Percentiles rank a stretch among this genome's conserved stretches.
These are phyloP conservation scores for Icerya purchasi DNA, from an alignment of 2,888 invertebrate species.

Conservation along the genomic window DNA sequence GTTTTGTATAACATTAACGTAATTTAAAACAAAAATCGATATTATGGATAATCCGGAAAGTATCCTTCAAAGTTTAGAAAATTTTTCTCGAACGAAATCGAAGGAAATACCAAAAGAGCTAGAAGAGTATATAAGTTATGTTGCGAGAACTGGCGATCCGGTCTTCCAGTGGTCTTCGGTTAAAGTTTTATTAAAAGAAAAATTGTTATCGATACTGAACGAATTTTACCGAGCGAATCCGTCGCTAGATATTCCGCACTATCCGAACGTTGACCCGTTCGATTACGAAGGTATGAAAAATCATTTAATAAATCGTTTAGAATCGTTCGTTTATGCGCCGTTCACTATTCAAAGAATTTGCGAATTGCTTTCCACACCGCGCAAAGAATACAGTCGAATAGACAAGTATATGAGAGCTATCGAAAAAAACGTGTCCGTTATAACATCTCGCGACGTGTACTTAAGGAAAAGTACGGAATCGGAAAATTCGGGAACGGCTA, in stretches of 20 bases:
- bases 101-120: constrained; percentile 70
- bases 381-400: constrained; percentile 81
- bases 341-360: constrained; percentile 91
- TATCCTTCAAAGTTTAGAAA: constrained; percentile 59
- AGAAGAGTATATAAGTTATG: constrained; percentile 70
- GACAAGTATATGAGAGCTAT: constrained; percentile 94
- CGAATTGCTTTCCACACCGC: constrained; percentile 73
- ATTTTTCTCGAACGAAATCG: constrained; percentile 53
- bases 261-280: constrained; percentile 77
- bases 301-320: constrained; percentile 55
- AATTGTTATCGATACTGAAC: constrained; percentile 63
- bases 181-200: constrained; percentile 69
- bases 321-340: constrained; percentile 70
- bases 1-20: no score
- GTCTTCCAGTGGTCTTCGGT: constrained; percentile 78
- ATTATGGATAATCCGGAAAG: constrained; percentile 68
- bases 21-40: no score
- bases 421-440: constrained; percentile 82
- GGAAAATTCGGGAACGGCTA: constrained; percentile 10
- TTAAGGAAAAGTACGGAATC: constrained; percentile 14
- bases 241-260: constrained; percentile 52
- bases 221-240: constrained; percentile 68
- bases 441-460: constrained; percentile 34
- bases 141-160: constrained; percentile 84
- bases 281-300: constrained; percentile 75